These are phyloP conservation scores for Dendrocincla tyrannina DNA, from an alignment of 2,797 vertebrate genomes.

Conservation along the genomic window DNA sequence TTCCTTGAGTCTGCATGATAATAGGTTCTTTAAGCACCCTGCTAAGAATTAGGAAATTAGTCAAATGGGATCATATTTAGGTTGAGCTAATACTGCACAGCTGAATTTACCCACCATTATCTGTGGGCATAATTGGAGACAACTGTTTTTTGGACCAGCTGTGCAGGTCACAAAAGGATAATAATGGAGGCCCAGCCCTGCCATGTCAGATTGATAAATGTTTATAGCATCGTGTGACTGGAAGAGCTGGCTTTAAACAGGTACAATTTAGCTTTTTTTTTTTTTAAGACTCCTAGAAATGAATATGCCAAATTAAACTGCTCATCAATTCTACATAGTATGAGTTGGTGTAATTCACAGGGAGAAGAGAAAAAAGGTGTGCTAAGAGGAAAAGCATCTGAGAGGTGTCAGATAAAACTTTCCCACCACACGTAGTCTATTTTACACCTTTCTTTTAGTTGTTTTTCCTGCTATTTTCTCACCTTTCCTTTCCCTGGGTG, in stretches of 20 bases:
- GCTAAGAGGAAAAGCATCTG: slow-evolving; percentile 37
- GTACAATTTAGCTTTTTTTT: slow-evolving; percentile 67
- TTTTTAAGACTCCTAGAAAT: neutral
- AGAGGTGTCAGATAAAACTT: slow-evolving; percentile 60
- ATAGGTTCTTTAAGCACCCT: slow-evolving; percentile 69
- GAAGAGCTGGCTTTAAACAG: slow-evolving; percentile 77
- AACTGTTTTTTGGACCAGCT: slow-evolving; percentile 81
- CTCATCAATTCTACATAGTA: neutral
- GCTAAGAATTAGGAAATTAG: slow-evolving; percentile 93
- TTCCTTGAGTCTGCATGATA: slow-evolving; percentile 68
- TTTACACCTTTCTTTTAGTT: slow-evolving; percentile 43
- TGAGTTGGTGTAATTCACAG: neutral
- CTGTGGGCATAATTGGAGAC: slow-evolving; percentile 85
- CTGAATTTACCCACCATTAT: slow-evolving; percentile 83
- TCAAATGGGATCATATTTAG: slow-evolving; percentile 91
- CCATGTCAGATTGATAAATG: slow-evolving; percentile 83
- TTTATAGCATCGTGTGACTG: slow-evolving; percentile 60
- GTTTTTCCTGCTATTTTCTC: slow-evolving; percentile 52
- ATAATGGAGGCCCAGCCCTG: slow-evolving; percentile 72
- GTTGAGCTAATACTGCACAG: slow-evolving; percentile 84
- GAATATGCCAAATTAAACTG: neutral
- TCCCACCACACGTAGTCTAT: slow-evolving; percentile 4
- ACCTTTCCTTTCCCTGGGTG: slow-evolving; percentile 49
- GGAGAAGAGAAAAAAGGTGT: slow-evolving; percentile 26
- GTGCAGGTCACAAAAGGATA: slow-evolving; percentile 78